Conservation (phyloP, 2,888 invertebrate genomes). For the Drosophila ezoana region DNA sequence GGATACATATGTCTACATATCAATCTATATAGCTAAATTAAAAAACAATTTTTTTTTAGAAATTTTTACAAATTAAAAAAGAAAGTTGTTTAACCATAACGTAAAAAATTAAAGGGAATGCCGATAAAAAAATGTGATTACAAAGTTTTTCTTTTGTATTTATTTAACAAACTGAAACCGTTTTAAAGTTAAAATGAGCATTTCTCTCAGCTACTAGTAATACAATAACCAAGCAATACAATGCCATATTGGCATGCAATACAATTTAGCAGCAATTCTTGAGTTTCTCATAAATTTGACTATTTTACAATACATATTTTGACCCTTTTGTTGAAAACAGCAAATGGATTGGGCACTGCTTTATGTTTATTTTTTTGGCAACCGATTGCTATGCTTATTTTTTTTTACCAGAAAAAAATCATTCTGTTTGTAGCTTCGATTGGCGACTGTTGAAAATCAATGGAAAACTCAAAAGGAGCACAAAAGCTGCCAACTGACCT, state of each 20-base stretch:
- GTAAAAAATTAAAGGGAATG: too few relatives aligned
- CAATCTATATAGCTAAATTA: too few relatives aligned
- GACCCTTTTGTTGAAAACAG: conserved; percentile 22
- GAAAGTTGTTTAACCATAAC: too few relatives aligned
- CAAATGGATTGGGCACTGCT: conserved; percentile 37
- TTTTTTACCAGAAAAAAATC: not conserved
- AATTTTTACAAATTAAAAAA: not conserved
- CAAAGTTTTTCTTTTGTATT: not conserved
- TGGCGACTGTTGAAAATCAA: conserved; percentile 62
- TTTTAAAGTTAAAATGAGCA: not conserved
- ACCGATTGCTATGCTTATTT: conserved; percentile 7
- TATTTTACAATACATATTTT: conserved; percentile 35
- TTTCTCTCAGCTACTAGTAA: not conserved
- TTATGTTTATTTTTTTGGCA: conserved; percentile 55
- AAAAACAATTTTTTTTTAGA: too few relatives aligned
- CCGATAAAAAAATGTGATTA: not conserved
- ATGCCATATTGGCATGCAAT: conserved; percentile 3
- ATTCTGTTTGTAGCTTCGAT: conserved; percentile 20
- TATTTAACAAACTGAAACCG: not conserved
- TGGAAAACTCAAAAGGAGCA: conserved; percentile 37
- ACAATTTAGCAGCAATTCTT: conserved; percentile 14
- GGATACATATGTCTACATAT: too few relatives aligned
- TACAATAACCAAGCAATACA: not conserved
- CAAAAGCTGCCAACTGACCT: conserved; percentile 75
- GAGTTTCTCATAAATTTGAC: conserved; percentile 38